These are phyloP conservation scores for Manduca sexta DNA, from an alignment of 1,140 invertebrate genomes.

Conservation along the genomic window DNA sequence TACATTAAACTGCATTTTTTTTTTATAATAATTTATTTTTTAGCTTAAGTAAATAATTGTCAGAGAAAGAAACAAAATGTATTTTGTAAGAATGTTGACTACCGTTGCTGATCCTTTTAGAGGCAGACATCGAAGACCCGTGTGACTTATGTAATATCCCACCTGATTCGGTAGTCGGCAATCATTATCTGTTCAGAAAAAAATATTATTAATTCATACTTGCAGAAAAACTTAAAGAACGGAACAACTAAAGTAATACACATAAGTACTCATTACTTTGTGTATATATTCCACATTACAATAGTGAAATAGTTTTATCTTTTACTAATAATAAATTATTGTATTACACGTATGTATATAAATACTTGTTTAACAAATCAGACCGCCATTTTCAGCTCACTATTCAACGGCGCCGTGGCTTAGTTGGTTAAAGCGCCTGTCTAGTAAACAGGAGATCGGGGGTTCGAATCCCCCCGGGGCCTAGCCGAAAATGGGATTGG, in stretches of 20 bases:
- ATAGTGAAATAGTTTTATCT: too few relatives aligned
- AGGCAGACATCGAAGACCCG: slow-evolving; percentile 38
- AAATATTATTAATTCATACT: not conserved
- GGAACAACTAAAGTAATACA: not conserved
- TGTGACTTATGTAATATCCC: slow-evolving; percentile 47
- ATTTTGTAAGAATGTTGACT: not conserved
- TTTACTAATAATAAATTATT: not conserved
- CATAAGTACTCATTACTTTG: not conserved
- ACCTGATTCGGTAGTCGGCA: slow-evolving; percentile 48
- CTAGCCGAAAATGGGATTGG: slow-evolving; percentile 32
- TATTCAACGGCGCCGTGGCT: slow-evolving; percentile 72
- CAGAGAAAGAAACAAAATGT: not conserved
- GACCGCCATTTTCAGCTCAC: slow-evolving; percentile 14
- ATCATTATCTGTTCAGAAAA: slow-evolving; percentile 35
- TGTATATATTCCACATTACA: too few relatives aligned
- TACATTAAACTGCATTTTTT: slow-evolving; percentile 12
- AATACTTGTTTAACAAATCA: not conserved
- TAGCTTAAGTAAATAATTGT: not conserved
- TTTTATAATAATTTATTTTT: not conserved
- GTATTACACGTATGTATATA: not conserved
- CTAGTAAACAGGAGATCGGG: slow-evolving; percentile 78
- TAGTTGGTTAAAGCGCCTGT: slow-evolving; percentile 79
- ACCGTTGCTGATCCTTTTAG: slow-evolving; percentile 29
- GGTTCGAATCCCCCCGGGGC: slow-evolving; percentile 78
- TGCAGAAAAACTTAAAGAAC: not conserved